Percentiles rank a stretch among this genome's conserved stretches.
phyloP scores from a whole-genome alignment of 1,140 invertebrate genomes.

The Mycetomoellerius zeteki region DNA sequence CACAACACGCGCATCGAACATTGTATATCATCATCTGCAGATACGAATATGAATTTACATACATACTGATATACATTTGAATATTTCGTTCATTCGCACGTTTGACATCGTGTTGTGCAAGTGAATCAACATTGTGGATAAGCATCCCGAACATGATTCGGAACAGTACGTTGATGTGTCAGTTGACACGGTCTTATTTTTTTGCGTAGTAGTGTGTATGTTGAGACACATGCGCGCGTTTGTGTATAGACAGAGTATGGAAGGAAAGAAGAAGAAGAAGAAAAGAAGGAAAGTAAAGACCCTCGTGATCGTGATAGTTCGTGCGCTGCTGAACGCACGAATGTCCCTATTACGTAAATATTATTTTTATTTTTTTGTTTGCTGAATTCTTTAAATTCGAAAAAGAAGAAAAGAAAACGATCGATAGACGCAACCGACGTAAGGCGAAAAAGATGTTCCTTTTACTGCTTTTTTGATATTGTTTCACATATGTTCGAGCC shows the following conservation, averaged over 20 bases:
- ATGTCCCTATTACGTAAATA: constrained; percentile 54
- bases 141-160: neutral
- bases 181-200: constrained; percentile 19
- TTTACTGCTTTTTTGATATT: constrained; percentile 59
- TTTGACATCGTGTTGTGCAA: constrained; percentile 11
- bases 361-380: constrained; percentile 45
- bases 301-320: constrained; percentile 52
- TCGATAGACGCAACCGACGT: constrained; percentile 41
- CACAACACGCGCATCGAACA: constrained; percentile 31
- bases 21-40: constrained; percentile 20
- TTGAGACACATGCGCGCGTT: constrained; percentile 35
- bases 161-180: constrained; percentile 18
- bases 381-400: constrained; percentile 22
- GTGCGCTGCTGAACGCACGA: constrained; percentile 28
- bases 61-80: neutral
- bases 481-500: constrained; percentile 54
- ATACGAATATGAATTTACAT: constrained; percentile 12
- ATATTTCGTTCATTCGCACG: constrained; percentile 23
- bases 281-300: neutral
- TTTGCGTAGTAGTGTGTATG: constrained; percentile 18
- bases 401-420: constrained; percentile 11
- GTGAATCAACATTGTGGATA: constrained; percentile 25
- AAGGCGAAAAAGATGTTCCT: constrained; percentile 57
- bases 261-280: neutral
- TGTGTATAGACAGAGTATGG: constrained; percentile 6